Conservation (phyloP, 2,113 vertebrate species). For the Mobula birostris region DNA sequence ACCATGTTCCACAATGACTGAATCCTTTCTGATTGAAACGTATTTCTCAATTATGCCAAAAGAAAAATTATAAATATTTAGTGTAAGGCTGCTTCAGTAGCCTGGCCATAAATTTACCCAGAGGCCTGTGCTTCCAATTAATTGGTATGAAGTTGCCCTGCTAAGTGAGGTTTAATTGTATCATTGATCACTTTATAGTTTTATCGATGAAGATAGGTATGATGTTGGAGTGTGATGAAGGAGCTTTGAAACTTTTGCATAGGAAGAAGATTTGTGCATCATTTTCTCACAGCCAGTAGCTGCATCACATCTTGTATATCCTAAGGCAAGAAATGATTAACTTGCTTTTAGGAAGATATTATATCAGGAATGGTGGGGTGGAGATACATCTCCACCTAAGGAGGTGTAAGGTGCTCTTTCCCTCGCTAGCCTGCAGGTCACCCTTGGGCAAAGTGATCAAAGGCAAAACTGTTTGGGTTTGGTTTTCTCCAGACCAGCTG, state of each 20-base stretch:
- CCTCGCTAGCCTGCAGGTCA: too few species aligned
- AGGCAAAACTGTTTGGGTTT: background rate
- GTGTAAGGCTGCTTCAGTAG: background rate
- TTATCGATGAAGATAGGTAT: background rate
- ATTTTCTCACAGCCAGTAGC: too few species aligned
- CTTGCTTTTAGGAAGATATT: background rate
- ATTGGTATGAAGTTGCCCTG: background rate
- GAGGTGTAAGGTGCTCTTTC: too few species aligned
- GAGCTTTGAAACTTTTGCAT: background rate
- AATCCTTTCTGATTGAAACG: background rate
- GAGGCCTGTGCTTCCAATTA: background rate
- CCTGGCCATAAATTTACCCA: background rate
- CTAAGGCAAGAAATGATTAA: background rate
- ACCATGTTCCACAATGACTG: background rate
- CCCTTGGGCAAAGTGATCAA: too few species aligned
- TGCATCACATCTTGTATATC: background rate
- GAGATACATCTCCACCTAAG: too few species aligned
- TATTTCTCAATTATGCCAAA: background rate
- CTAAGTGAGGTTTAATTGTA: background rate
- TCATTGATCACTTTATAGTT: background rate
- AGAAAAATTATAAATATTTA: background rate
- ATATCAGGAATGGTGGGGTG: too few species aligned
- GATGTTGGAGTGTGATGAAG: background rate
- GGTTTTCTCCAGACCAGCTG: background rate
- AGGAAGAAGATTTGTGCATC: background rate